phyloP scores from a whole-genome alignment of 2,888 invertebrate genomes.

The Carterocephalus palaemon region DNA sequence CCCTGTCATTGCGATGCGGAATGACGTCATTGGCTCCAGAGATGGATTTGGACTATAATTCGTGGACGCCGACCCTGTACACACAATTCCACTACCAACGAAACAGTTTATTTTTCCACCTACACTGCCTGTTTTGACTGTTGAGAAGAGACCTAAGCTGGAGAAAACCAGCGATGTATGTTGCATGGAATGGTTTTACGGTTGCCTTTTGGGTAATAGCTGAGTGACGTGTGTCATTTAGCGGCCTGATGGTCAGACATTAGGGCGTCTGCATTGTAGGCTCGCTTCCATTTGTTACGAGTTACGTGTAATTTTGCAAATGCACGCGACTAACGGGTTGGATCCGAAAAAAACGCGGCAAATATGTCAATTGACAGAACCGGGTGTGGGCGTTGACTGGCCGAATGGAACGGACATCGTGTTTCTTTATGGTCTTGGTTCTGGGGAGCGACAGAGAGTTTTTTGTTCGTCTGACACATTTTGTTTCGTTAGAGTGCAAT shows the following conservation, averaged over 20 bases:
- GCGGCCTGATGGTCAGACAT: constrained; percentile 73
- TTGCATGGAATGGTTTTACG: constrained; percentile 17
- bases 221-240: constrained; percentile 74
- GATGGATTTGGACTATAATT: constrained; percentile 76
- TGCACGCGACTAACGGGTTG: constrained; percentile 57
- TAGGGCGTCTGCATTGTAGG: constrained; percentile 72
- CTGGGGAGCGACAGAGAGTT: constrained; percentile 5
- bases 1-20: constrained; percentile 70
- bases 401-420: constrained; percentile 9
- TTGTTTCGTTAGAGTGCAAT: too few species aligned
- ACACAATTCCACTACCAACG: constrained; percentile 23
- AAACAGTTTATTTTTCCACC: constrained; percentile 4
- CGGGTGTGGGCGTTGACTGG: constrained; percentile 15
- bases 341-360: constrained; percentile 51
- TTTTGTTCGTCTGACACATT: background rate
- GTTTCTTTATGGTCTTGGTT: constrained; percentile 16
- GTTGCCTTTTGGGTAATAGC: constrained; percentile 49
- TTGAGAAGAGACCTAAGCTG: accelerated
- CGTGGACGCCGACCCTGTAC: constrained; percentile 57
- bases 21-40: constrained; percentile 72
- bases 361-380: constrained; percentile 54
- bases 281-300: constrained; percentile 64
- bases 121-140: constrained; percentile 40
- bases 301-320: constrained; percentile 67
- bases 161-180: constrained; percentile 40